A percentile compares a stretch with the other conserved stretches of the same genome.
Evolutionary conservation across 2,113 vertebrate species (phyloP).

Genomic region (Tylochromis polylepis): DNA sequence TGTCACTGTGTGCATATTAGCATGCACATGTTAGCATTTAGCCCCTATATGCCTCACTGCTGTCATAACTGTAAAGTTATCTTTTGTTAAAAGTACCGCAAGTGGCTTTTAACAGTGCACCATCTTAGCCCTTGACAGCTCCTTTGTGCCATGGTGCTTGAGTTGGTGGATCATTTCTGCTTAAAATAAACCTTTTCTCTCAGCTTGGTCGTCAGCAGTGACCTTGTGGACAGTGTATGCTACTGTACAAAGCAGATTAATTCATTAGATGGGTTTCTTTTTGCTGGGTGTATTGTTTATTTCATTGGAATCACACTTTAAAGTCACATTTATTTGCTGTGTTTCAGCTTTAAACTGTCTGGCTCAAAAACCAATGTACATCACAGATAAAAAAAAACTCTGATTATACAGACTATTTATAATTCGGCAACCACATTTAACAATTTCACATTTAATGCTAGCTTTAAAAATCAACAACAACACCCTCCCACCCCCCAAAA

Average conservation of each 20-base stretch:
- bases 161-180: neutral
- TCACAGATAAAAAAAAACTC: neutral
- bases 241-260: neutral
- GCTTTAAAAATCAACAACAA: neutral
- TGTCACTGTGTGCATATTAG: neutral
- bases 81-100: neutral
- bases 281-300: neutral
- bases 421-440: slow-evolving; percentile 16
- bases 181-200: neutral
- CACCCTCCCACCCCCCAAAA: too few relatives aligned
- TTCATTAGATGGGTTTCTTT: neutral
- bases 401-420: neutral
- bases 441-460: slow-evolving; percentile 10
- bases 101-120: neutral
- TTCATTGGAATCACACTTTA: neutral
- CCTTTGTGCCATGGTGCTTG: neutral
- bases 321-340: neutral
- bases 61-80: neutral
- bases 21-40: neutral
- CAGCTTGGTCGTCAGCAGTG: neutral
- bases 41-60: neutral
- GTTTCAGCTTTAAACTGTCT: neutral
- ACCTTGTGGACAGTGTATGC: neutral
- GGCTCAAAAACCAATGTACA: neutral
- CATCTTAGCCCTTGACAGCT: neutral